A percentile compares a stretch with the other conserved stretches of the same genome.
Evolutionary conservation across 2,888 invertebrate species (phyloP).

Genomic region (Rotaria macrura): DNA sequence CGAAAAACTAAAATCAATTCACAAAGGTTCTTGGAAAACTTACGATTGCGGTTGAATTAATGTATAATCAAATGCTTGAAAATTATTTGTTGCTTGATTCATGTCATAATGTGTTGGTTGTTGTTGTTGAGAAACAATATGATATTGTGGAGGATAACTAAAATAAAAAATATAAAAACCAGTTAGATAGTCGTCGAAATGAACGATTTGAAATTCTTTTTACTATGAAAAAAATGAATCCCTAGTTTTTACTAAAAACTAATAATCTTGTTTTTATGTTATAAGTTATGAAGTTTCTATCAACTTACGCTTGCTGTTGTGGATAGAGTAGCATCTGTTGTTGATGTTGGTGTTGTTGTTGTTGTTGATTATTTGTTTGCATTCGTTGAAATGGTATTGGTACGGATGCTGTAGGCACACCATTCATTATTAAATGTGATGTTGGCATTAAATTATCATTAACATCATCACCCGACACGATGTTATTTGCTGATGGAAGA

Average conservation of each 20-base stretch:
- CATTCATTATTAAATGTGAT: not conserved
- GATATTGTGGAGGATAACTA: not conserved
- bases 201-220: no score
- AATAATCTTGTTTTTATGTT: no score
- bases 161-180: not conserved
- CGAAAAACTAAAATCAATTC: no score
- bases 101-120: not conserved
- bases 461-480: not conserved
- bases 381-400: not conserved
- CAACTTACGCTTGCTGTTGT: not conserved
- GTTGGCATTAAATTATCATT: not conserved
- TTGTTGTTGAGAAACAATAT: not conserved
- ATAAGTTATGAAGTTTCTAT: not conserved
- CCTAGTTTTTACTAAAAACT: no score
- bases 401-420: not conserved
- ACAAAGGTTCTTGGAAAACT: not conserved
- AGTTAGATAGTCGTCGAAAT: no score
- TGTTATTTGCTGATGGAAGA: not conserved
- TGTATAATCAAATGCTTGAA: not conserved
- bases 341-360: not conserved
- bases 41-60: constrained; percentile 15
- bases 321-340: not conserved
- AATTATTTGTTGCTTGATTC: not conserved
- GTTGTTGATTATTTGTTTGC: not conserved
- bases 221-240: no score